Percentiles rank a stretch among this genome's conserved stretches.
phyloP scores from a whole-genome alignment of 2,113 vertebrate species.

The Pteruthius melanotis region DNA sequence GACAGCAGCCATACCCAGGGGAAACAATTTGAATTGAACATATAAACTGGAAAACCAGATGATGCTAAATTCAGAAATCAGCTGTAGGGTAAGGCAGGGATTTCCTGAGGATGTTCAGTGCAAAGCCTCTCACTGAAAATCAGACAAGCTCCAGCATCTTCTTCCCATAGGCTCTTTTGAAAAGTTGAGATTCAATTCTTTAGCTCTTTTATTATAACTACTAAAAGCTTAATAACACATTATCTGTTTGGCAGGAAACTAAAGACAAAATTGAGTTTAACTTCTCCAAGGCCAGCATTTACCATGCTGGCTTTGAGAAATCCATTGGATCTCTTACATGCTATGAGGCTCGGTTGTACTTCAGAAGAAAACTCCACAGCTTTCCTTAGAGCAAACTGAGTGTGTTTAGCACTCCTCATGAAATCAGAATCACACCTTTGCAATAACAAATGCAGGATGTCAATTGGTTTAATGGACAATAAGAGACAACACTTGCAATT shows the following conservation, averaged over 20 bases:
- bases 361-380: slow-evolving; percentile 50
- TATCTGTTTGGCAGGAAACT: neutral
- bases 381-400: slow-evolving; percentile 55
- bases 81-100: neutral
- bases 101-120: neutral
- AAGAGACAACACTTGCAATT: slow-evolving; percentile 60
- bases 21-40: neutral
- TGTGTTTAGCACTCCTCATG: neutral
- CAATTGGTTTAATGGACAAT: slow-evolving; percentile 69
- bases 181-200: slow-evolving; percentile 13
- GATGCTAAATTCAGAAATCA: neutral
- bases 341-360: neutral
- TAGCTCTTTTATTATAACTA: slow-evolving; percentile 9
- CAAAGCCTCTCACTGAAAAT: neutral
- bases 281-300: neutral
- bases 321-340: neutral
- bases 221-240: slow-evolving; percentile 27
- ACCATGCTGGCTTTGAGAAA: neutral
- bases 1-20: neutral
- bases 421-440: slow-evolving; percentile 62
- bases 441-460: slow-evolving; percentile 66
- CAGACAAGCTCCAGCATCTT: neutral
- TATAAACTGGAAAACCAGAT: neutral
- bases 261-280: neutral
- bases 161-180: neutral